These are phyloP conservation scores for mouse (Mus musculus) DNA, from an alignment of 2,113 vertebrate genomes.

Conservation along the genomic window DNA sequence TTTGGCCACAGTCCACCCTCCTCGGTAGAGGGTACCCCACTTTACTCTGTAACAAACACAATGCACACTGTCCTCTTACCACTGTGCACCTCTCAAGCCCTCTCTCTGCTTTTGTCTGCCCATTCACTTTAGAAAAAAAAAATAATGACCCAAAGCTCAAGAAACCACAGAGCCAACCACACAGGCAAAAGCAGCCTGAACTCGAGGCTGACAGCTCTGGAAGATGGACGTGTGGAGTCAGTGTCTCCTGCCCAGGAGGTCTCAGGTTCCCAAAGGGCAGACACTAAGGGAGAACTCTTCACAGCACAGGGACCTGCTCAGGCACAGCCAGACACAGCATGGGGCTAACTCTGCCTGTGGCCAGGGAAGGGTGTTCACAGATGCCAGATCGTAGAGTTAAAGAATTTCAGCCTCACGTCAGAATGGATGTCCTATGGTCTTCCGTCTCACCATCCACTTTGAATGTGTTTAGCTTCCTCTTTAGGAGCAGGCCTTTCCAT, in stretches of 20 bases:
- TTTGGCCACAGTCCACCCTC: background rate
- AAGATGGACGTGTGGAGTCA: background rate
- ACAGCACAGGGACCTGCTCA: background rate
- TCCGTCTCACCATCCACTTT: background rate
- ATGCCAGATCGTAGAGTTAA: background rate
- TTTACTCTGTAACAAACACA: background rate
- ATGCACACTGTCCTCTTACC: background rate
- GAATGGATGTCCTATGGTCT: background rate
- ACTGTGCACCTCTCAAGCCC: background rate
- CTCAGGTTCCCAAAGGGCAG: background rate
- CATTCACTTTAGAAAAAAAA: background rate
- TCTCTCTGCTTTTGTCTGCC: background rate
- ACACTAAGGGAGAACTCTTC: too few species aligned
- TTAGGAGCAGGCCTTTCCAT: background rate
- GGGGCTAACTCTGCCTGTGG: background rate
- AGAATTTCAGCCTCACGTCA: background rate
- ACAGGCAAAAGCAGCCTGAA: background rate
- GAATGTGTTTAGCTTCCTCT: background rate
- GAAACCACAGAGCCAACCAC: background rate
- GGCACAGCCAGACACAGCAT: background rate
- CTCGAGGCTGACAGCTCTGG: background rate
- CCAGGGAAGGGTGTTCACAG: background rate
- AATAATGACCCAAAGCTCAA: conserved; percentile 6
- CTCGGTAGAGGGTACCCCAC: background rate
- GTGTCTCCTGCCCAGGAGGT: background rate